Conservation (phyloP, 1,140 invertebrate species). For the Neoseiulus cucumeris region DNA sequence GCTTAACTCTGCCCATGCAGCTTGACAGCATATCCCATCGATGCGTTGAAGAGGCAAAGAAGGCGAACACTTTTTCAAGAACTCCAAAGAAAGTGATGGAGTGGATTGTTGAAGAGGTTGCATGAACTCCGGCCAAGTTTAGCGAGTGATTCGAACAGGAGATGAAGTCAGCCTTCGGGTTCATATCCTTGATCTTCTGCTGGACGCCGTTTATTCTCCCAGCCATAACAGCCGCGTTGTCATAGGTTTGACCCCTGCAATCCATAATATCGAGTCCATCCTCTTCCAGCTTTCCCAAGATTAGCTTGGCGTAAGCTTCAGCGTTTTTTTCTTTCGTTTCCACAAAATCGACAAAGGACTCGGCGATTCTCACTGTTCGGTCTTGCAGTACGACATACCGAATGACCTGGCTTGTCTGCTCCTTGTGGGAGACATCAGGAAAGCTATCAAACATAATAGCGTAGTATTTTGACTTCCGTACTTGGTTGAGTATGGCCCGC, state of each 20-base stretch:
- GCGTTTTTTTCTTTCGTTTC: conserved; percentile 7
- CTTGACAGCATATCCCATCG: too few species aligned
- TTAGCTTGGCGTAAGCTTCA: background rate
- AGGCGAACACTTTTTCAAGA: too few species aligned
- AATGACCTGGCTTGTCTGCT: conserved; percentile 25
- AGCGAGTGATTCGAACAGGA: conserved; percentile 11
- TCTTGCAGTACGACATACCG: conserved; percentile 16
- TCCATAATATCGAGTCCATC: conserved; percentile 16
- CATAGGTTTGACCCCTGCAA: conserved; percentile 19
- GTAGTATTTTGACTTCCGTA: too few species aligned
- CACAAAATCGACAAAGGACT: conserved; percentile 11
- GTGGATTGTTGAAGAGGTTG: too few species aligned
- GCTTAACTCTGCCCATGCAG: too few species aligned
- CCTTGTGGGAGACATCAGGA: conserved; percentile 25
- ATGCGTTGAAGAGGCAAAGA: too few species aligned
- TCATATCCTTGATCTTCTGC: conserved; percentile 9
- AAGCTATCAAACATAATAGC: conserved; percentile 27
- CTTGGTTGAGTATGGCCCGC: too few species aligned
- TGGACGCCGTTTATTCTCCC: conserved; percentile 17
- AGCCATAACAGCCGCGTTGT: conserved; percentile 20
- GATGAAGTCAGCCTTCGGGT: background rate
- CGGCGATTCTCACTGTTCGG: conserved; percentile 8
- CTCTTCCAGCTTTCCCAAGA: conserved; percentile 12
- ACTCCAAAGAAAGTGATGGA: too few species aligned
- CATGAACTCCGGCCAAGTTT: conserved; percentile 9